Evolutionary conservation across 2,797 vertebrate genomes (phyloP).

Genomic region (Aphelocoma californica): DNA sequence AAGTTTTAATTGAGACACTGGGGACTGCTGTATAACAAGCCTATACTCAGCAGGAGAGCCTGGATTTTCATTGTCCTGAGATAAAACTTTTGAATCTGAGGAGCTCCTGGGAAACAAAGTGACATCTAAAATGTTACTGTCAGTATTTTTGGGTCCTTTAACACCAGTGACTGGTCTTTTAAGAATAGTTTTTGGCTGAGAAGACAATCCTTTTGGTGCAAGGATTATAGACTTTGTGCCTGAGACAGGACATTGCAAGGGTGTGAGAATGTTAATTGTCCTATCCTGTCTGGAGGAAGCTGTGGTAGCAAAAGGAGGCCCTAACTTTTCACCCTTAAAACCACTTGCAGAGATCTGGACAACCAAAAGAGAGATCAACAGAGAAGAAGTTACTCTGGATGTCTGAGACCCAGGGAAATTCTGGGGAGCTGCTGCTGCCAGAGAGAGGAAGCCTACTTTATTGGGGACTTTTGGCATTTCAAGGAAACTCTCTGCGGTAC

Average conservation of each 20-base stretch:
- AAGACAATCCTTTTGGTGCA: not conserved
- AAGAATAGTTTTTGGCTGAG: not conserved
- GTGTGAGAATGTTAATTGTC: not conserved
- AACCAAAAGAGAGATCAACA: not conserved
- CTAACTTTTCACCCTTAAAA: not conserved
- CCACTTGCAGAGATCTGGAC: not conserved
- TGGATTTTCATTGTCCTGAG: not conserved
- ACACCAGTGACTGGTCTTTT: not conserved
- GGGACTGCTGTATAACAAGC: not conserved
- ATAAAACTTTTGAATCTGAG: not conserved
- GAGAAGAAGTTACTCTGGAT: slow-evolving; percentile 6
- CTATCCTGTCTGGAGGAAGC: not conserved
- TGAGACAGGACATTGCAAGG: not conserved
- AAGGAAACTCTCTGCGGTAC: not conserved
- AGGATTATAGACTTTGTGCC: not conserved
- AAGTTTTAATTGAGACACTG: not conserved
- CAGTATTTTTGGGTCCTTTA: not conserved
- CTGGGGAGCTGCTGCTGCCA: not conserved
- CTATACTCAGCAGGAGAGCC: not conserved
- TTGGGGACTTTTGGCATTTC: slow-evolving; percentile 1
- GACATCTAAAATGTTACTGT: not conserved
- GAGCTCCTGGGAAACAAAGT: not conserved
- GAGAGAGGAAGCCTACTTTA: slow-evolving; percentile 12
- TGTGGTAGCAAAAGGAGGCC: not conserved
- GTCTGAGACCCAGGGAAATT: slow-evolving; percentile 1